Evolutionary conservation across 1,140 invertebrate genomes (phyloP).

Genomic region (Lerema accius): DNA sequence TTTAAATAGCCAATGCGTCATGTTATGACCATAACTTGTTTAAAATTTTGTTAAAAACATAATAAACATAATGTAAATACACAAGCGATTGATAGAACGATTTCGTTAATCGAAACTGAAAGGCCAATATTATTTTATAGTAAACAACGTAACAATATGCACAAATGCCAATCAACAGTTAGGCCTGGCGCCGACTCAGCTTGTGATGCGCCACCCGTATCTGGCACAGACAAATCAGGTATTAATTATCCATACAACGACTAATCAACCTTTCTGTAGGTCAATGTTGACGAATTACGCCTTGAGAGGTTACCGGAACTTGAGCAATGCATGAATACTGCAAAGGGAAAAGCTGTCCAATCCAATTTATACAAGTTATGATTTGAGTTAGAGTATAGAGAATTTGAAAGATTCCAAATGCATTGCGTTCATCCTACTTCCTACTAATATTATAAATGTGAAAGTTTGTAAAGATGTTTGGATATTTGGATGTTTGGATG

Average conservation of each 20-base stretch:
- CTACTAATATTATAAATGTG: too few relatives aligned
- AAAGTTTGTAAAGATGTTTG: too few relatives aligned
- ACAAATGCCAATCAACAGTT: slow-evolving; percentile 76
- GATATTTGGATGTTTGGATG: too few relatives aligned
- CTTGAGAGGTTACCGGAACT: slow-evolving; percentile 32
- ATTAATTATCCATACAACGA: slow-evolving; percentile 72
- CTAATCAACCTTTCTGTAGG: slow-evolving; percentile 63
- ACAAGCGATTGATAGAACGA: neutral
- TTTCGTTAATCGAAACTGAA: neutral
- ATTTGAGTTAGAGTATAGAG: neutral
- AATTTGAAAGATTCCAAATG: neutral
- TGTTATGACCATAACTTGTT: neutral
- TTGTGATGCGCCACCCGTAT: slow-evolving; percentile 76
- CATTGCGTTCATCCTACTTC: neutral
- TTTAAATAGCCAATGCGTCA: neutral
- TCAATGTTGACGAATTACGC: slow-evolving; percentile 39
- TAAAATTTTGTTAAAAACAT: neutral
- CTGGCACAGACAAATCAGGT: slow-evolving; percentile 74
- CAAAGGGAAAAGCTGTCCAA: slow-evolving; percentile 14
- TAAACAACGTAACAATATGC: slow-evolving; percentile 53
- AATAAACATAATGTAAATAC: neutral
- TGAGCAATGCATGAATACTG: slow-evolving; percentile 9
- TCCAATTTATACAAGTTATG: neutral
- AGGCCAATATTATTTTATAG: slow-evolving; percentile 19
- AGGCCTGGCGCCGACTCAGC: slow-evolving; percentile 67